These are phyloP conservation scores for Papilio xuthus DNA, from an alignment of 1,140 invertebrate genomes.

Conservation along the genomic window DNA sequence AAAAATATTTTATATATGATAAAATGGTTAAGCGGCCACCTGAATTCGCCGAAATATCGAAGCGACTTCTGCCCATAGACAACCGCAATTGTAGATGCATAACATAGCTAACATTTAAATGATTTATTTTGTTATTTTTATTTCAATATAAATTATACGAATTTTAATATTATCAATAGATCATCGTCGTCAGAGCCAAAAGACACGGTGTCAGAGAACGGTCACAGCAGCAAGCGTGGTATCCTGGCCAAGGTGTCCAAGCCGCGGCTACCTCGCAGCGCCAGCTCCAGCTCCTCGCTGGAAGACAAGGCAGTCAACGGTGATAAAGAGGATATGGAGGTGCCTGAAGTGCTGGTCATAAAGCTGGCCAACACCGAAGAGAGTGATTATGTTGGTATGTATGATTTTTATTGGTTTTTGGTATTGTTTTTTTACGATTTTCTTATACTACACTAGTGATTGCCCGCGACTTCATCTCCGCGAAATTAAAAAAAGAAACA, in stretches of 20 bases:
- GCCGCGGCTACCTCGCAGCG: conserved; percentile 57
- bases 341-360: conserved; percentile 71
- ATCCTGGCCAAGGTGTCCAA: conserved; percentile 69
- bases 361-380: conserved; percentile 70
- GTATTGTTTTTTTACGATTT: too few species aligned
- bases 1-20: too few species aligned
- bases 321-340: conserved; percentile 51
- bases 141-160: too few species aligned
- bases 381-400: conserved; percentile 75
- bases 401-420: not conserved
- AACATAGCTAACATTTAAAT: too few species aligned
- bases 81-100: too few species aligned
- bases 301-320: conserved; percentile 56
- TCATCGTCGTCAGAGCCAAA: conserved; percentile 53
- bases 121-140: not conserved
- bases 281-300: conserved; percentile 51
- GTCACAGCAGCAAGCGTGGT: conserved; percentile 55
- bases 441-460: too few species aligned
- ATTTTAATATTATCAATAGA: conserved; percentile 41
- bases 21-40: too few species aligned
- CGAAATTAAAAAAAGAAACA: too few species aligned
- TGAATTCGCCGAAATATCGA: too few species aligned
- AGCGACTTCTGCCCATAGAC: too few species aligned
- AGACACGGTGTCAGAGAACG: conserved; percentile 63
- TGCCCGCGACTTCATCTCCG: too few species aligned